Base-by-base conservation (phyloP, 1,140 invertebrate species). In the Calephelis virginiensis region DNA sequence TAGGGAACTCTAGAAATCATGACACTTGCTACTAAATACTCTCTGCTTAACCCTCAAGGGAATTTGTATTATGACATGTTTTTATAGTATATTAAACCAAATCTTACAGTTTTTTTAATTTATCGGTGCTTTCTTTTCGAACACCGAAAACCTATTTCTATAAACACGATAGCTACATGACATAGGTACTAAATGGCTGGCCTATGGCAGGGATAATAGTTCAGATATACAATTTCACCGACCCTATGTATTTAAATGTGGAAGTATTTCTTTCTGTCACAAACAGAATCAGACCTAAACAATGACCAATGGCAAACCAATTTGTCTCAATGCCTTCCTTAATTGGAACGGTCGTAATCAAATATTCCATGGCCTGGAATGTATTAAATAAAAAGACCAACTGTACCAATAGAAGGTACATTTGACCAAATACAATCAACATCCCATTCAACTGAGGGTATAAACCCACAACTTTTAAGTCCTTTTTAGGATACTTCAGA, bases 311-410 rank as follows among this genome's bases (percentile, higher is more conserved):
- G 78, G 65, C 56, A 69, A 64, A 70, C 50, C 68, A 70, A 80
- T 74, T 77, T 75, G 71, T 80, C 74, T 71, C 73, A 80, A 77
- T 73, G 74, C 73, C 78, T 78, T 77, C 76, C 74, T 74, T 77
- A 76, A 81, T 81, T 78, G 73, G 73, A 75, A 74, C 72, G 73
- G 69, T 63, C 68, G 72, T 77, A 74, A 76, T 76, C 70, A 73
- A 68, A 75, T 56, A 56, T 28, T 56, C 50, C 11, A 17, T 28
- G 49, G 13, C 13, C 17, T 37, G 50, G 50, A 56, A 56, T 56
- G 50, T 56, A 66, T 28, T 49, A 62, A 66, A 71, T 66, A 64
- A 67, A n/a, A 68, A 71, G 50, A 62, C 50, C 74, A 76, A 69
- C 73, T 77, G 76, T 68, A 71, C 60, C 63, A 78, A 78, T 71